Percentiles rank a stretch among this genome's conserved stretches.
Evolutionary conservation across 2,113 vertebrate species (phyloP).

Genomic region (Varanus komodoensis): DNA sequence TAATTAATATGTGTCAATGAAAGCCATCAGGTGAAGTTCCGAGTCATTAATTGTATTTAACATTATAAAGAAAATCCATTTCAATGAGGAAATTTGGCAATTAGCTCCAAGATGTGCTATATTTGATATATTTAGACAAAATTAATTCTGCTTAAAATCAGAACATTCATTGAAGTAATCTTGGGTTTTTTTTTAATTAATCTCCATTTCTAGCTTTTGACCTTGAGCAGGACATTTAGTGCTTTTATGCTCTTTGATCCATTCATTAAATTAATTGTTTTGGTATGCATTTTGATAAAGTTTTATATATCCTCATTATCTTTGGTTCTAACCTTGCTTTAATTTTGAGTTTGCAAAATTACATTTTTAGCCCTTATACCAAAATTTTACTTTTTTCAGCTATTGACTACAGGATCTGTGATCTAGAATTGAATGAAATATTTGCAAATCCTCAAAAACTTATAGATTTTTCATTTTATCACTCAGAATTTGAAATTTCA

Average conservation of each 20-base stretch:
- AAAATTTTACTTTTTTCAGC: neutral
- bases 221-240: neutral
- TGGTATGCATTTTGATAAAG: neutral
- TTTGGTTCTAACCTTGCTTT: neutral
- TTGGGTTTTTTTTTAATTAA: neutral
- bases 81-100: neutral
- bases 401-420: neutral
- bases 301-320: neutral
- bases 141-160: conserved; percentile 24
- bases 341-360: neutral
- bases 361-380: neutral
- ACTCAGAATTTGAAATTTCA: neutral
- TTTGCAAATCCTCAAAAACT: neutral
- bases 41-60: conserved; percentile 20
- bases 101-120: conserved; percentile 1
- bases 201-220: neutral
- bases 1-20: conserved; percentile 13
- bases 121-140: neutral
- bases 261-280: neutral
- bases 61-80: conserved; percentile 3
- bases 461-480: neutral
- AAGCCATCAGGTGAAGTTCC: conserved; percentile 7
- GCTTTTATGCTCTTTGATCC: neutral
- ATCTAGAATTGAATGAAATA: neutral
- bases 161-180: neutral